Percentiles rank a stretch among this genome's conserved stretches.
Conservation (phyloP, 2,797 vertebrate genomes). For the Oryzias sinensis region DNA sequence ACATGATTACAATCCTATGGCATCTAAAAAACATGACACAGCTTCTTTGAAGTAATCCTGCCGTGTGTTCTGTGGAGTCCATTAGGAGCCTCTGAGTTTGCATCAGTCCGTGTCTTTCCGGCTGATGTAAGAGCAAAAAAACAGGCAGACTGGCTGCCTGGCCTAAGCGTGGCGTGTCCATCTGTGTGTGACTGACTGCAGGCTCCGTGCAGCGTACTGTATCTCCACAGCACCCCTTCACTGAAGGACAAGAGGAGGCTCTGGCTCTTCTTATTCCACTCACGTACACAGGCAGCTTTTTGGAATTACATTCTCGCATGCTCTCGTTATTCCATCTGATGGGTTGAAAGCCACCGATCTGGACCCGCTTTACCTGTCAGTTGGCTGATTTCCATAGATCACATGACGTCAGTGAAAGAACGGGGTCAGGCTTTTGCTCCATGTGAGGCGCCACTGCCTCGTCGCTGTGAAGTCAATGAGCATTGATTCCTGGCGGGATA, state of each 20-base stretch:
- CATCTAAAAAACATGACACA: no score
- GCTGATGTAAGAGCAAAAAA: conserved; percentile 30
- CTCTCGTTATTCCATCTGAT: conserved; percentile 43
- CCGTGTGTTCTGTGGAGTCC: conserved; percentile 20
- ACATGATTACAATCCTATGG: no score
- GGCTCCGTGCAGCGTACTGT: neutral
- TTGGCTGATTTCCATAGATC: conserved; percentile 46
- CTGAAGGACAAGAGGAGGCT: conserved; percentile 29
- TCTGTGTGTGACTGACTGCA: conserved; percentile 8
- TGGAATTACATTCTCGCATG: conserved; percentile 41
- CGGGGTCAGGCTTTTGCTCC: conserved; percentile 19
- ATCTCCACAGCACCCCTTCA: conserved; percentile 15
- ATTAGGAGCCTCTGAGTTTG: conserved; percentile 22
- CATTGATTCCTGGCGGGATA: conserved; percentile 61
- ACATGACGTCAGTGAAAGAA: conserved; percentile 28
- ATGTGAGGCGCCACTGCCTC: conserved; percentile 41
- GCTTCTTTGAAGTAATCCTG: conserved; percentile 14
- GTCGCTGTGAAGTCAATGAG: conserved; percentile 41
- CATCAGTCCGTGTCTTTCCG: conserved; percentile 9
- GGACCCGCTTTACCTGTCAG: conserved; percentile 58
- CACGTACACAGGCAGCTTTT: conserved; percentile 20
- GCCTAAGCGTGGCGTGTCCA: neutral
- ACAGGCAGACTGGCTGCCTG: neutral
- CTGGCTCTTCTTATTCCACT: conserved; percentile 25
- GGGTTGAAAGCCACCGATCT: conserved; percentile 25